A percentile compares a stretch with the other conserved stretches of the same genome.
Evolutionary conservation across 1,140 invertebrate species (phyloP).

Genomic region (Cyrtorhinus lividipennis): DNA sequence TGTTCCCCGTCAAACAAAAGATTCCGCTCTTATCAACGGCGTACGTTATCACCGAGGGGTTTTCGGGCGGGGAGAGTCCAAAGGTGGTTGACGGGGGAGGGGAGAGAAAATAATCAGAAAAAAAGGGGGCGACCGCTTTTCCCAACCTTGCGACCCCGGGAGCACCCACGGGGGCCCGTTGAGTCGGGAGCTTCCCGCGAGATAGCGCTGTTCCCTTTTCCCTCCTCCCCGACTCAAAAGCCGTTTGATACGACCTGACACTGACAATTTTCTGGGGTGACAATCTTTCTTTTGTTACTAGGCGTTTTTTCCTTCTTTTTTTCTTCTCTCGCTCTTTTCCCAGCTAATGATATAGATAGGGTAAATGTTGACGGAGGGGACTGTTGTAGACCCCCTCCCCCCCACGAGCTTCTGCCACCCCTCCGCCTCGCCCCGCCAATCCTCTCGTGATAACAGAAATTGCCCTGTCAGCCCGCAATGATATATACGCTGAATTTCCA

Average conservation of each 20-base stretch:
- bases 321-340: not conserved
- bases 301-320: not conserved
- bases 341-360: slow-evolving; percentile 5
- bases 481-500: slow-evolving; percentile 26
- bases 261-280: slow-evolving; percentile 2
- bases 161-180: too few relatives aligned
- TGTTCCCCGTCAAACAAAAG: too few relatives aligned
- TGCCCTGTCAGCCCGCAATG: slow-evolving; percentile 26
- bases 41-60: too few relatives aligned
- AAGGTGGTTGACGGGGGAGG: too few relatives aligned
- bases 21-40: too few relatives aligned
- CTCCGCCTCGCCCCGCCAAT: slow-evolving; percentile 21
- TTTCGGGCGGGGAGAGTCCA: too few relatives aligned
- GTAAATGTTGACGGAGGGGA: slow-evolving; percentile 20
- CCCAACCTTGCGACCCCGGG: too few relatives aligned
- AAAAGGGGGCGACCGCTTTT: too few relatives aligned
- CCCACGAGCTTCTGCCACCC: slow-evolving; percentile 26
- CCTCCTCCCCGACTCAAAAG: not conserved
- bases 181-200: too few relatives aligned
- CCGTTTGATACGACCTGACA: slow-evolving; percentile 5
- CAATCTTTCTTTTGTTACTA: slow-evolving; percentile 8
- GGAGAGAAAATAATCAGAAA: too few relatives aligned
- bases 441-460: slow-evolving; percentile 26
- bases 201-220: not conserved
- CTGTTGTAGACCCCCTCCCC: slow-evolving; percentile 31